phyloP scores from a whole-genome alignment of 1,140 invertebrate species.

The Cydia splendana region DNA sequence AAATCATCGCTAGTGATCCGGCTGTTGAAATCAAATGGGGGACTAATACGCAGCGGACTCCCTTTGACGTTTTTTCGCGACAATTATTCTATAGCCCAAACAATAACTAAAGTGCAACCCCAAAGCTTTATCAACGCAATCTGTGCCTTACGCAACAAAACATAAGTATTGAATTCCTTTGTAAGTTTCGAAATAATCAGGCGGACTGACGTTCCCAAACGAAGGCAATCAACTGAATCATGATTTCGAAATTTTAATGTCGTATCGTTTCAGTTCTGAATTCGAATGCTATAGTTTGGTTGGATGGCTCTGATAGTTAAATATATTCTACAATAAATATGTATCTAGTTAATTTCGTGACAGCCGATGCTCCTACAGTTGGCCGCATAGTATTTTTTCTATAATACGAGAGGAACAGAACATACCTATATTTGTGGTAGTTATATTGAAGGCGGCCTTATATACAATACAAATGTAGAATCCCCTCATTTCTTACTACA shows the following conservation, averaged over 20 bases:
- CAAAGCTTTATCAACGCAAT: not conserved
- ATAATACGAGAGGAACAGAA: too few species aligned
- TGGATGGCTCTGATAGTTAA: not conserved
- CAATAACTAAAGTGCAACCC: not conserved
- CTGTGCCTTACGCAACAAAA: not conserved
- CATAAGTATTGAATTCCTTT: not conserved
- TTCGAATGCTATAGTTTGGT: not conserved
- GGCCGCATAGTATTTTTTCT: too few species aligned
- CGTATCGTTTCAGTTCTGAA: not conserved
- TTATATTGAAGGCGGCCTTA: too few species aligned
- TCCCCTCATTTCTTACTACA: too few species aligned
- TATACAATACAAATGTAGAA: too few species aligned
- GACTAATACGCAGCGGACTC: not conserved
- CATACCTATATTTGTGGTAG: too few species aligned
- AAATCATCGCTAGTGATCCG: not conserved
- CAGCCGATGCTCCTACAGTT: too few species aligned
- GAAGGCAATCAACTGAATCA: constrained; percentile 50
- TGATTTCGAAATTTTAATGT: constrained; percentile 30
- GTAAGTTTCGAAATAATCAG: constrained; percentile 10
- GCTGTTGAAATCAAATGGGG: not conserved
- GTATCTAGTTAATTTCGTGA: not conserved
- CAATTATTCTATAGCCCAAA: not conserved
- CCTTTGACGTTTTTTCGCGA: not conserved
- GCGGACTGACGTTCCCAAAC: constrained; percentile 50
- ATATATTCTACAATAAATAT: not conserved